Conservation (phyloP, 2,888 invertebrate genomes). For the Cryptocephalus moraei region DNA sequence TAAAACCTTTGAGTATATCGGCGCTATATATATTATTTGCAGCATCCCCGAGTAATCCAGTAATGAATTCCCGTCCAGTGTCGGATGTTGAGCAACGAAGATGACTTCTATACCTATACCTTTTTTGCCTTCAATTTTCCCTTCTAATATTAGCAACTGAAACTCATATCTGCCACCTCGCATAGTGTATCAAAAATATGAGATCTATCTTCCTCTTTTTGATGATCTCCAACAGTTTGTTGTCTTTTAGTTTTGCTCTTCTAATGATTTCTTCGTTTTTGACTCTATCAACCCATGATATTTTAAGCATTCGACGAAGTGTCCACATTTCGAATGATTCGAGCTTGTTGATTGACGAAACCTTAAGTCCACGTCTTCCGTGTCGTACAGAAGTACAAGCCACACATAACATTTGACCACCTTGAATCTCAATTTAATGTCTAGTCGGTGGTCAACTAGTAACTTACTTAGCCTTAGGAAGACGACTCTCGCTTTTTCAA, state of each 20-base stretch:
- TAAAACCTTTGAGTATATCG: no score
- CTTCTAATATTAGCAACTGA: not conserved
- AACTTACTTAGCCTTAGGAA: not conserved
- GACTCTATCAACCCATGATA: not conserved
- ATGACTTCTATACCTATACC: not conserved
- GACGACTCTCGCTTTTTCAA: no score
- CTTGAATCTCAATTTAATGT: no score
- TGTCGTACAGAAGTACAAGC: not conserved
- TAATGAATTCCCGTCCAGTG: not conserved
- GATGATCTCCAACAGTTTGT: not conserved
- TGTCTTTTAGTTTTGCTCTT: not conserved
- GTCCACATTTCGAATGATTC: conserved; percentile 1
- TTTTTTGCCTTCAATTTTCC: no score
- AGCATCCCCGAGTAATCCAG: not conserved
- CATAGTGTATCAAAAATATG: not conserved
- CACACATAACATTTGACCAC: no score
- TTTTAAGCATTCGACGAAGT: no score
- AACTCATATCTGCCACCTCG: not conserved
- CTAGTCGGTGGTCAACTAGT: no score
- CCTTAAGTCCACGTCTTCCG: not conserved
- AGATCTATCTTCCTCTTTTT: conserved; percentile 1
- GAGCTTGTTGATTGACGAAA: not conserved
- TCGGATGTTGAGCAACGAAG: not conserved
- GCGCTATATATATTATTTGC: no score
- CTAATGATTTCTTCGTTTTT: not conserved